Base-by-base conservation (phyloP, 2,797 vertebrate genomes). In the Spondyliosoma cantharus region DNA sequence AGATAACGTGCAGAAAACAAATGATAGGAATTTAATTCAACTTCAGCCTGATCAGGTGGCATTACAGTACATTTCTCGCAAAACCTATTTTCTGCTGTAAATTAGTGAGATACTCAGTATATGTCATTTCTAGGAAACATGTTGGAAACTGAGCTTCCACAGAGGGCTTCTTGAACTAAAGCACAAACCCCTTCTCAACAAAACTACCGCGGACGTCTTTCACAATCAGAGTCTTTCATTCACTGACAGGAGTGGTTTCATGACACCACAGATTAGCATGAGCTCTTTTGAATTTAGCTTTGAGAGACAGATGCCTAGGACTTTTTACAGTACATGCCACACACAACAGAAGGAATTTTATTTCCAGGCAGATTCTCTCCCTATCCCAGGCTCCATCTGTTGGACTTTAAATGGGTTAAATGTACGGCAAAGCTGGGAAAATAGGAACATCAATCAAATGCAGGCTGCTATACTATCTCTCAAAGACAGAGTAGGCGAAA, bases 391-490 rank as follows among this genome's bases (percentile, higher is more conserved):
- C 58, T 71, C 43, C 68, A 82, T 87, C 81, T 83, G 76, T 74
- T 61, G 37, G 29, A 78, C 25, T 52, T 45, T 65, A 69, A 49
- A 62, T 69, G 73, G 68, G 81, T 86, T 82, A 86, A 86, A 78
- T 22, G 54, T 75, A 53, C 17, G 2, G n/a, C 53, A 73, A 81
- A 80, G 65, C 27, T 64, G 58, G 48, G 46, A 57, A 86, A 80
- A 88, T 63, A 71, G 75, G 59, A 66, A 63, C 83, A 86, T 86
- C 88, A 81, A 84, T 87, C 85, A 90, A 69, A 76, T 13, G 46
- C 42, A 66, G 84, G 65, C 59, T 69, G 72, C 37, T 67, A 68
- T 14, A 17, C 62, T 73, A 78, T 75, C 43, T 86, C 56, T 64
- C 42, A 32, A 43, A 71, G 66, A 76, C 42, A 54, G 63, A 67